These are phyloP conservation scores for Prionailurus viverrinus DNA, from an alignment of 2,113 vertebrate genomes.

Conservation along the genomic window DNA sequence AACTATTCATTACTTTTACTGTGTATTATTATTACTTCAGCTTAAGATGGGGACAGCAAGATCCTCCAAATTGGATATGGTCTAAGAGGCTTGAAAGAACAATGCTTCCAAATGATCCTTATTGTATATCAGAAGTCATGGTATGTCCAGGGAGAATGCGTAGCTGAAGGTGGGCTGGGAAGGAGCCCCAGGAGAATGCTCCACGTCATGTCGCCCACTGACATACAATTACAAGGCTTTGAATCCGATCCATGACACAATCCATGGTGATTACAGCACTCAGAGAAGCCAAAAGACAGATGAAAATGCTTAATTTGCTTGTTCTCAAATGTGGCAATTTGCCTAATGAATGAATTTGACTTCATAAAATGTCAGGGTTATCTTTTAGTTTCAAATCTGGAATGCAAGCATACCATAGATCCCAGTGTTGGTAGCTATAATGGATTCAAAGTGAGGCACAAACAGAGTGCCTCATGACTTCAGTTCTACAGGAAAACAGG, in stretches of 20 bases:
- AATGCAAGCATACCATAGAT: background rate
- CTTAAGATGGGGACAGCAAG: constrained; percentile 72
- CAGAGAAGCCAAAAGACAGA: constrained; percentile 72
- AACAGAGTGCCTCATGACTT: background rate
- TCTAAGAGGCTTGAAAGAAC: constrained; percentile 75
- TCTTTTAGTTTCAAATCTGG: constrained; percentile 67
- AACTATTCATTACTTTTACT: constrained; percentile 71
- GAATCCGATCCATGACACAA: constrained; percentile 77
- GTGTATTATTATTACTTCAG: constrained; percentile 75
- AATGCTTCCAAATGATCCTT: constrained; percentile 79
- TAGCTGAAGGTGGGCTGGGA: constrained; percentile 68
- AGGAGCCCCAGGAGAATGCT: constrained; percentile 66
- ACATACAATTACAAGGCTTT: constrained; percentile 79
- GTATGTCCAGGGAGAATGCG: constrained; percentile 61
- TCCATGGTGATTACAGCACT: constrained; percentile 77
- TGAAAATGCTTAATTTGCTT: constrained; percentile 80
- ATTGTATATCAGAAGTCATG: constrained; percentile 69
- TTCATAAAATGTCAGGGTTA: constrained; percentile 75
- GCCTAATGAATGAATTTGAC: constrained; percentile 80
- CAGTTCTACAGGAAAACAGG: background rate
- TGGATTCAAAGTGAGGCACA: background rate
- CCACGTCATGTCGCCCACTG: constrained; percentile 63
- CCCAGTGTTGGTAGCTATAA: background rate
- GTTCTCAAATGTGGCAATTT: constrained; percentile 80
- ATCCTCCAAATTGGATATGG: constrained; percentile 69